Conservation (phyloP, 2,113 vertebrate species). For the Chamaetylas fuelleborni region DNA sequence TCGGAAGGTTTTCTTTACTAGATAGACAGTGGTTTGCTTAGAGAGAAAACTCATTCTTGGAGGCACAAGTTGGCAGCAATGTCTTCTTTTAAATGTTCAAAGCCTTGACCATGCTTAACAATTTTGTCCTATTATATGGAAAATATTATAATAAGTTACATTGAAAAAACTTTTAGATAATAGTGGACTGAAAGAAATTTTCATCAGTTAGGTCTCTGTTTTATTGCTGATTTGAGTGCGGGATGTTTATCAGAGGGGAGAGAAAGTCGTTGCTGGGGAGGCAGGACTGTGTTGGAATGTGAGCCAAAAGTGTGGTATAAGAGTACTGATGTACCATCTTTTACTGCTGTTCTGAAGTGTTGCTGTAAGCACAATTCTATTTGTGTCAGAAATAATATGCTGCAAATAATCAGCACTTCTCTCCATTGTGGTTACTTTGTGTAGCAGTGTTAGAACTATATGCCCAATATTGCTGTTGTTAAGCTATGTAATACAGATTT, state of each 20-base stretch:
- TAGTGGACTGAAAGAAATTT: background rate
- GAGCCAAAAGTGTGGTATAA: background rate
- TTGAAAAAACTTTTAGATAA: background rate
- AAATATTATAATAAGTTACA: background rate
- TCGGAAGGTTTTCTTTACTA: background rate
- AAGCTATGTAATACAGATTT: background rate
- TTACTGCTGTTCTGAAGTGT: background rate
- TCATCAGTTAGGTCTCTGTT: background rate
- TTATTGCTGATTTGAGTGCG: background rate
- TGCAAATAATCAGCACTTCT: background rate
- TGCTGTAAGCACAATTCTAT: background rate
- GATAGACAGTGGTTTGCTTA: background rate
- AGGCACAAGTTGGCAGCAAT: background rate
- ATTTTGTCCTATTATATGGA: background rate
- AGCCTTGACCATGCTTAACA: background rate
- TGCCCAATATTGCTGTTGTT: background rate
- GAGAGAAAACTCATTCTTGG: background rate
- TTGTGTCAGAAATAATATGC: background rate
- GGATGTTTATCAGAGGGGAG: background rate
- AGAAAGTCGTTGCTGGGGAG: background rate
- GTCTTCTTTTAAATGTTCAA: background rate
- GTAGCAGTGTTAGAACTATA: background rate
- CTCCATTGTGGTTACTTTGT: background rate
- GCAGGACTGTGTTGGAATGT: background rate
- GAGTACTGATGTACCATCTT: background rate